Conservation (phyloP, 2,888 invertebrate species). For the Cheilosia grossa region DNA sequence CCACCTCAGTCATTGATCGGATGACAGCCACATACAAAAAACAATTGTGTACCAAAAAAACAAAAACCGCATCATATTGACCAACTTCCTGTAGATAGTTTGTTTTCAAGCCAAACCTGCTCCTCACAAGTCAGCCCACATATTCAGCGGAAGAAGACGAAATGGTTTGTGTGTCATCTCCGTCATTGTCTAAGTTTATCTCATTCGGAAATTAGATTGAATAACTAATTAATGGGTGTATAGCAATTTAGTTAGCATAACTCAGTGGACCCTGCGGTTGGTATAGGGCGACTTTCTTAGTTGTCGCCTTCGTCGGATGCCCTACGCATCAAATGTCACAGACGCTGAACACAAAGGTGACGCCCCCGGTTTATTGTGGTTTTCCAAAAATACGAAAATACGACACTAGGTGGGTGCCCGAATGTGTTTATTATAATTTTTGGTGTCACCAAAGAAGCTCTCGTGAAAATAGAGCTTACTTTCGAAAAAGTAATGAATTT, state of each 20-base stretch:
- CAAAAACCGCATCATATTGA: conserved; percentile 70
- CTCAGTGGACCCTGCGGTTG: conserved; percentile 14
- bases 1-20: conserved; percentile 50
- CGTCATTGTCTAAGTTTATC: conserved; percentile 70
- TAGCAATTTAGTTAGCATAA: conserved; percentile 67
- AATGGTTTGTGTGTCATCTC: conserved; percentile 52
- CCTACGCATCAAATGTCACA: conserved; percentile 23
- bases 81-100: conserved; percentile 68
- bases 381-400: conserved; percentile 35
- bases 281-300: conserved; percentile 51
- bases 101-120: conserved; percentile 47
- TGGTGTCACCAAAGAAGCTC: conserved; percentile 65
- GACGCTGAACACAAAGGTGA: conserved; percentile 41
- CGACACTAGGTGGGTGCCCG: conserved; percentile 56
- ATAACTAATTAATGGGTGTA: conserved; percentile 62
- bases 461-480: conserved; percentile 47
- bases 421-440: conserved; percentile 39
- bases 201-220: conserved; percentile 66
- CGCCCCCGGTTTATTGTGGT: conserved; percentile 57
- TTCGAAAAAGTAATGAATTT: conserved; percentile 39
- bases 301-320: conserved; percentile 1
- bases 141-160: conserved; percentile 45
- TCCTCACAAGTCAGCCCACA: conserved; percentile 51
- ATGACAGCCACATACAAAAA: conserved; percentile 4
- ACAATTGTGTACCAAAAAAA: conserved; percentile 42